These are phyloP conservation scores for Serripes groenlandicus DNA, from an alignment of 2,888 invertebrate genomes.

Conservation along the genomic window DNA sequence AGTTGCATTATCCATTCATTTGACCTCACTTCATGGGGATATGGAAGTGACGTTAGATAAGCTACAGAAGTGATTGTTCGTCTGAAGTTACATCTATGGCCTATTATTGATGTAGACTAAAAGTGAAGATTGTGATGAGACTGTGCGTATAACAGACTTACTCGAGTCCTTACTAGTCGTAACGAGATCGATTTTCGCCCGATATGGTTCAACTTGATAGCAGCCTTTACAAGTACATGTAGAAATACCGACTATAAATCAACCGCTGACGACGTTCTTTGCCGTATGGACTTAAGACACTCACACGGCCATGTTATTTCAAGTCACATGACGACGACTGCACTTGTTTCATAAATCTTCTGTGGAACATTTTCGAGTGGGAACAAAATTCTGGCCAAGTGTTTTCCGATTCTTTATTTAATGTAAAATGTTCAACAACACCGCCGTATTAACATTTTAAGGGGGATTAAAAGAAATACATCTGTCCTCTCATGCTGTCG, in stretches of 20 bases:
- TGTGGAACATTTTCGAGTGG: slow-evolving; percentile 24
- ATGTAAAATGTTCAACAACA: slow-evolving; percentile 19
- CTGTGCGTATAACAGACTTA: too few relatives aligned
- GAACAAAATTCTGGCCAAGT: slow-evolving; percentile 16
- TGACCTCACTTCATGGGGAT: too few relatives aligned
- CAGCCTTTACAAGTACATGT: not conserved
- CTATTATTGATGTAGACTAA: too few relatives aligned
- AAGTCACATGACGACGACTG: slow-evolving; percentile 12
- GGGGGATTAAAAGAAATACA: slow-evolving; percentile 37
- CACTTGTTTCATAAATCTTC: slow-evolving; percentile 25
- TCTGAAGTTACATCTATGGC: too few relatives aligned
- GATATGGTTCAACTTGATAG: too few relatives aligned
- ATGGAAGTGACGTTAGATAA: too few relatives aligned
- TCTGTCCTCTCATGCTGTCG: slow-evolving; percentile 22
- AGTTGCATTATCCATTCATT: too few relatives aligned
- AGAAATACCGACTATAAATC: not conserved
- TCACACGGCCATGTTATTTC: slow-evolving; percentile 14
- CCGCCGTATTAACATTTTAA: slow-evolving; percentile 25
- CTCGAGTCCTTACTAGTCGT: too few relatives aligned
- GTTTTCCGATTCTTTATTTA: slow-evolving; percentile 21
- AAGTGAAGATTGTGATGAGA: too few relatives aligned
- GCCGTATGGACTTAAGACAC: not conserved
- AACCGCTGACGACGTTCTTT: not conserved
- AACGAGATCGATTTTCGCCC: too few relatives aligned
- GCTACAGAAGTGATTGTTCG: too few relatives aligned